A percentile compares a stretch with the other conserved stretches of the same genome.
Conservation (phyloP, 2,113 vertebrate genomes). For the Saimiri boliviensis region DNA sequence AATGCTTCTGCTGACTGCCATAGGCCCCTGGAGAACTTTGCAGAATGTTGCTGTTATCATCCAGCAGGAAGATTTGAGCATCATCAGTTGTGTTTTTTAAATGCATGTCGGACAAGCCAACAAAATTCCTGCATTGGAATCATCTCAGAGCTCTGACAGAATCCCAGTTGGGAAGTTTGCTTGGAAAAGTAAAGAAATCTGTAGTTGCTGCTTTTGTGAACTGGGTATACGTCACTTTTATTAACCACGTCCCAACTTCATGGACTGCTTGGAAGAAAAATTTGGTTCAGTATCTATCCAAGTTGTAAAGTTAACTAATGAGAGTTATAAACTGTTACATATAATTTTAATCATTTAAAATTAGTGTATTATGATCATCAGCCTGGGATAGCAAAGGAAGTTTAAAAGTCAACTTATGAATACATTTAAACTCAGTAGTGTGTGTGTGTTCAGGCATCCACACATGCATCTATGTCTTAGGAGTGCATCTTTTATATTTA, state of each 20-base stretch:
- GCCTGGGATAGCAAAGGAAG: background rate
- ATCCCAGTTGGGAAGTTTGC: background rate
- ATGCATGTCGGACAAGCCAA: background rate
- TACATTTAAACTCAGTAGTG: background rate
- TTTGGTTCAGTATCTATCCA: background rate
- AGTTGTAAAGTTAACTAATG: background rate
- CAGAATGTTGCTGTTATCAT: background rate
- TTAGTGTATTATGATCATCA: background rate
- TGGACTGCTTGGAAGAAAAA: background rate
- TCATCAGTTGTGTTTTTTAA: conserved; percentile 25
- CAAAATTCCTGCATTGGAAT: background rate
- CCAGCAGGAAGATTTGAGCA: background rate
- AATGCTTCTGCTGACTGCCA: background rate
- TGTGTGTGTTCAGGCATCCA: background rate
- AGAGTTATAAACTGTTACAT: background rate
- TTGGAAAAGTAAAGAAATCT: background rate
- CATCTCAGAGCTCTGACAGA: background rate
- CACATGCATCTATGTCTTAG: background rate
- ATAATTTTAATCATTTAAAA: background rate
- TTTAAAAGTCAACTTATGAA: background rate
- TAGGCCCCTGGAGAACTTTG: background rate
- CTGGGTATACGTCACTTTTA: background rate
- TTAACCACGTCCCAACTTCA: background rate
- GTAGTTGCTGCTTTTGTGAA: background rate
- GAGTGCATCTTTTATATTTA: background rate